Percentiles rank a stretch among this genome's conserved stretches.
These are phyloP conservation scores for Brachionus angularis DNA, from an alignment of 1,140 invertebrate species.

Conservation along the genomic window DNA sequence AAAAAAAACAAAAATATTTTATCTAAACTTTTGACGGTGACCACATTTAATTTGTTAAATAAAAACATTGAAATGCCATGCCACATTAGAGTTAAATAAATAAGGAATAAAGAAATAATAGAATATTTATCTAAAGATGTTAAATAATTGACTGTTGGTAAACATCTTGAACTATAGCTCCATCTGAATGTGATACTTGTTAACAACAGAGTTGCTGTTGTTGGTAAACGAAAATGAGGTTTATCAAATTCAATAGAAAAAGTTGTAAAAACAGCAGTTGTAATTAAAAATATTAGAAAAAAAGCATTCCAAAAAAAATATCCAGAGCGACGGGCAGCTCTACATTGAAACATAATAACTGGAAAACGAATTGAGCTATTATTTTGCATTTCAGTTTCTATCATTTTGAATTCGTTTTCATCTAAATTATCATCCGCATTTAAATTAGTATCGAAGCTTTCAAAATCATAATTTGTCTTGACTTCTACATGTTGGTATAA, in stretches of 20 bases:
- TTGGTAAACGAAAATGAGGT: constrained; percentile 55
- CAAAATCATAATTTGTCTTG: constrained; percentile 44
- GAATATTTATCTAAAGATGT: constrained; percentile 46
- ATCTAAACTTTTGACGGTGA: background rate
- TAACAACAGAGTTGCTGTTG: constrained; percentile 51
- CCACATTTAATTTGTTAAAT: background rate
- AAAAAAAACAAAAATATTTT: constrained; percentile 3
- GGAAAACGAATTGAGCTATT: constrained; percentile 32
- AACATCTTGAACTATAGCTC: constrained; percentile 54
- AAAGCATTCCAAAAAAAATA: constrained; percentile 50
- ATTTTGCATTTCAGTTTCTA: background rate
- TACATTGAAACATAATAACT: constrained; percentile 45
- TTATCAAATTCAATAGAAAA: constrained; percentile 54
- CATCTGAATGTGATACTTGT: constrained; percentile 56
- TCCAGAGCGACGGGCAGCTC: constrained; percentile 46
- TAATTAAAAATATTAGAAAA: constrained; percentile 51
- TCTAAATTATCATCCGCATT: background rate
- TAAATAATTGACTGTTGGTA: constrained; percentile 56
- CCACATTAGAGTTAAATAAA: constrained; percentile 19
- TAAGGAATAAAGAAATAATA: background rate
- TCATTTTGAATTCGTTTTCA: background rate
- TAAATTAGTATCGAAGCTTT: constrained; percentile 45
- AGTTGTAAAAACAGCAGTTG: constrained; percentile 57
- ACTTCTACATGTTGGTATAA: constrained; percentile 47
- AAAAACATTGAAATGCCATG: constrained; percentile 1